Conservation (phyloP, 2,888 invertebrate genomes). For the Agrochola macilenta region DNA sequence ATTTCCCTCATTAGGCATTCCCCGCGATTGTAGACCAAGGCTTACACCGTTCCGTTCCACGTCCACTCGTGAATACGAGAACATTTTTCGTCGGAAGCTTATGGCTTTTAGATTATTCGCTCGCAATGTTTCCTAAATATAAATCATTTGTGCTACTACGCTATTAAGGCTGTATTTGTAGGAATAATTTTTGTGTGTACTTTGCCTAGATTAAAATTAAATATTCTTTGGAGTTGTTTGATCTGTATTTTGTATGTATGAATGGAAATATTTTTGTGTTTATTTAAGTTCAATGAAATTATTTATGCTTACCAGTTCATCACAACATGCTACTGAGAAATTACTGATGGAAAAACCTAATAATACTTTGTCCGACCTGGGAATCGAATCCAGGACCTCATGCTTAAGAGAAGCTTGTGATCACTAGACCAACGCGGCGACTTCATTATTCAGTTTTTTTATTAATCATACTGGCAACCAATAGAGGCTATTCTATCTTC, state of each 20-base stretch:
- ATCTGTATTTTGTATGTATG: not conserved
- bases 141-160: constrained; percentile 68
- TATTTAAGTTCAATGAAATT: too few relatives aligned
- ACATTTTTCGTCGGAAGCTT: constrained; percentile 87
- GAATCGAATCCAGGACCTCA: not conserved
- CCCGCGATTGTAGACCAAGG: constrained; percentile 65
- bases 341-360: not conserved
- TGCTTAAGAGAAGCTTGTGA: not conserved
- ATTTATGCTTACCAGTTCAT: not conserved
- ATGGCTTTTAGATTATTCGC: constrained; percentile 86
- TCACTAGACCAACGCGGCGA: not conserved
- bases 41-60: constrained; percentile 64
- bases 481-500: not conserved
- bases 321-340: not conserved
- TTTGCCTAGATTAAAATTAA: constrained; percentile 50
- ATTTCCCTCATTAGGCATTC: constrained; percentile 45
- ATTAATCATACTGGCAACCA: not conserved
- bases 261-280: not conserved
- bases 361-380: not conserved
- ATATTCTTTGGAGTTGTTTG: constrained; percentile 25
- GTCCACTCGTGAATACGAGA: constrained; percentile 79
- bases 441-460: not conserved
- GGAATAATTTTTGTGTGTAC: constrained; percentile 57
- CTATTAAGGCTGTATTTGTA: constrained; percentile 62
- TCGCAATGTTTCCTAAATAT: constrained; percentile 74